Percentiles rank a stretch among this genome's conserved stretches.
Evolutionary conservation across 2,113 vertebrate genomes (phyloP).

Genomic region (Scortum barcoo): DNA sequence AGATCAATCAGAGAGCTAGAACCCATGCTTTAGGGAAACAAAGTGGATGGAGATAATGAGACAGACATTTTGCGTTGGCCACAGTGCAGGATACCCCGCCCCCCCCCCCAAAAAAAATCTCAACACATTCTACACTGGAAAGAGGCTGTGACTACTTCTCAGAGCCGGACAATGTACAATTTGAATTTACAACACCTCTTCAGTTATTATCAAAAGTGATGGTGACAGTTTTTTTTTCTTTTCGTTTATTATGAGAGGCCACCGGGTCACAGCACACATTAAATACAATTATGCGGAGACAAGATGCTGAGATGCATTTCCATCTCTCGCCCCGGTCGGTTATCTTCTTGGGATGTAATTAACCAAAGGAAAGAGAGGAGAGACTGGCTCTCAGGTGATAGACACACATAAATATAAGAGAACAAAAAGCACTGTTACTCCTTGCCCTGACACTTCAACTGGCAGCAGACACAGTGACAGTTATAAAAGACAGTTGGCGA

Average conservation of each 20-base stretch:
- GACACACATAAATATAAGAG: constrained; percentile 55
- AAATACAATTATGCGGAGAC: constrained; percentile 53
- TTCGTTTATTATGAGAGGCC: constrained; percentile 52
- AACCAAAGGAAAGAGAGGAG: constrained; percentile 39
- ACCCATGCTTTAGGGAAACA: constrained; percentile 10
- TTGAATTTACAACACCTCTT: constrained; percentile 36
- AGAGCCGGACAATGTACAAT: background rate
- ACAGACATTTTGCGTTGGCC: constrained; percentile 29
- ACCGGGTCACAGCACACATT: constrained; percentile 58
- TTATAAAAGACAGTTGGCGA: constrained; percentile 43
- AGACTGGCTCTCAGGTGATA: constrained; percentile 56
- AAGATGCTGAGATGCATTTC: constrained; percentile 22
- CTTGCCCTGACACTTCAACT: constrained; percentile 82
- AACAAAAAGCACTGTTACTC: constrained; percentile 68
- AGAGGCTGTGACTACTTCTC: constrained; percentile 20
- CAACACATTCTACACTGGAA: constrained; percentile 32
- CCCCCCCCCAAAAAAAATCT: too few species aligned
- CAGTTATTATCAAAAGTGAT: constrained; percentile 45
- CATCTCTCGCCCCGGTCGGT: constrained; percentile 24
- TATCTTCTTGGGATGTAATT: constrained; percentile 38
- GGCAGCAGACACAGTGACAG: constrained; percentile 81
- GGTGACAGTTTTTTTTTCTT: constrained; percentile 9
- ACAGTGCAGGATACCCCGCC: constrained; percentile 14
- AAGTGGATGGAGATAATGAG: constrained; percentile 8
- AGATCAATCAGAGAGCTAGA: constrained; percentile 11